Conservation (phyloP, 1,140 invertebrate species). For the Philopotamus ludificatus region DNA sequence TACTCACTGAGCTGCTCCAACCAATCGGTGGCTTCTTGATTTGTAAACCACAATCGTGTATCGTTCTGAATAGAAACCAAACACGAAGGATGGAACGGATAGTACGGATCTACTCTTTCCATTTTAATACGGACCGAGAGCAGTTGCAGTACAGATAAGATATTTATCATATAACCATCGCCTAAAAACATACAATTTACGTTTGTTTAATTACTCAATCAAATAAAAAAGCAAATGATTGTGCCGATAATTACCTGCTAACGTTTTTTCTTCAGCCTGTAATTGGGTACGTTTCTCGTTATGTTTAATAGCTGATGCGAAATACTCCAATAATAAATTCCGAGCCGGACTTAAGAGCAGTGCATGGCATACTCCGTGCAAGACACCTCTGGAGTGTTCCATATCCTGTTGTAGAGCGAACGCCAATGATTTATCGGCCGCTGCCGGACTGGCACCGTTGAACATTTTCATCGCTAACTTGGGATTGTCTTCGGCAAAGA, state of each 20-base stretch:
- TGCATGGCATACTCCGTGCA: slow-evolving; percentile 81
- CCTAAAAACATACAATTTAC: slow-evolving; percentile 47
- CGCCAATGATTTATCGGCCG: slow-evolving; percentile 60
- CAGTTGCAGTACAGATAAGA: slow-evolving; percentile 86
- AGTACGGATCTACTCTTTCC: slow-evolving; percentile 80
- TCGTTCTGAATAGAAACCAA: slow-evolving; percentile 79
- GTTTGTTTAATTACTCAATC: background rate
- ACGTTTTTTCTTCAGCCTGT: slow-evolving; percentile 78
- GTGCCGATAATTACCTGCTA: slow-evolving; percentile 60
- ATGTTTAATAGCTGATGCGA: slow-evolving; percentile 70
- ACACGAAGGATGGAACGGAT: slow-evolving; percentile 81
- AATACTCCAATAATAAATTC: slow-evolving; percentile 73
- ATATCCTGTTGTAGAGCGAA: slow-evolving; percentile 69
- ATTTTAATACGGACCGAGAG: slow-evolving; percentile 82
- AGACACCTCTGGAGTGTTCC: slow-evolving; percentile 67
- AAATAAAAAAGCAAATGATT: background rate
- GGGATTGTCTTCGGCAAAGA: slow-evolving; percentile 91
- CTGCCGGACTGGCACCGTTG: slow-evolving; percentile 39
- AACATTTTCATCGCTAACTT: slow-evolving; percentile 65
- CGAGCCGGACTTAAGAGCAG: slow-evolving; percentile 79
- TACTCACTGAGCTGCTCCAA: slow-evolving; percentile 64
- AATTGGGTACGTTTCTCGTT: slow-evolving; percentile 90
- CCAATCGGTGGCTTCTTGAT: slow-evolving; percentile 79
- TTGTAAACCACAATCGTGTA: slow-evolving; percentile 79
- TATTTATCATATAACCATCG: slow-evolving; percentile 94